Base-by-base conservation (phyloP, 1,140 invertebrate genomes). In the Lycorma delicatula region DNA sequence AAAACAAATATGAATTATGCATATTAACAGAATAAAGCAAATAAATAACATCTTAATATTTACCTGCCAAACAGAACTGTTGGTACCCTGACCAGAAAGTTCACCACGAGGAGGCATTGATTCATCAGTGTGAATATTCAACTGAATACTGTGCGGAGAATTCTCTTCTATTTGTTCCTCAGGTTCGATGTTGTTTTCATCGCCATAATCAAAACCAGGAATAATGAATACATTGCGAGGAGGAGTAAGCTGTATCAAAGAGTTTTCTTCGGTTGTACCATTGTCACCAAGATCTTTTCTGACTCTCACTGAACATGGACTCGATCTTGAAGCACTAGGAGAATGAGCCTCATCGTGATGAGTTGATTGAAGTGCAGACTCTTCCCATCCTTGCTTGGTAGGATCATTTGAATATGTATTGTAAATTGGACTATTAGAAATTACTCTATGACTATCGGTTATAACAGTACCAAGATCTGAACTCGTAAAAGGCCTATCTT, bases 61-160 rank as follows among this genome's bases (percentile, higher is more conserved):
- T 4, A 50, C 27, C 22, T 50, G 48, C 27, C 48, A 50, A 9
- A 50, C 23, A 44, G 41, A 44, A 9, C 28, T 54, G 22, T 26
- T 38, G 13, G 28, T 54, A 3, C 36, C 87, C 68, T 89, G 87
- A 26, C 85, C 87, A 4, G 86, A 89, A 11, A 89, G 74, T 72
- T 89, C 87, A 6, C 87, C 88, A 60, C 85, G 78, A 0, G 88
- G 81, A 28, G 88, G 87, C 86, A 91, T 90, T 51, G 81, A 81
- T 69, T 91, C 88, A 66, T 91, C 87, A 0, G 87, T 82, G 61
- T 85, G 80, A 63, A 91, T 89, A 66, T 89, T 84, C 16, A 53
- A 23, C 5, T 38, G 31, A 25, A 28, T 52, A 31, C 46, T 60
- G 29, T 44, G 38, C 22, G 20, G 26, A 27, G 13, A 29, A 48